Evolutionary conservation across 2,113 vertebrate genomes (phyloP).

Genomic region (Calidris pygmaea): DNA sequence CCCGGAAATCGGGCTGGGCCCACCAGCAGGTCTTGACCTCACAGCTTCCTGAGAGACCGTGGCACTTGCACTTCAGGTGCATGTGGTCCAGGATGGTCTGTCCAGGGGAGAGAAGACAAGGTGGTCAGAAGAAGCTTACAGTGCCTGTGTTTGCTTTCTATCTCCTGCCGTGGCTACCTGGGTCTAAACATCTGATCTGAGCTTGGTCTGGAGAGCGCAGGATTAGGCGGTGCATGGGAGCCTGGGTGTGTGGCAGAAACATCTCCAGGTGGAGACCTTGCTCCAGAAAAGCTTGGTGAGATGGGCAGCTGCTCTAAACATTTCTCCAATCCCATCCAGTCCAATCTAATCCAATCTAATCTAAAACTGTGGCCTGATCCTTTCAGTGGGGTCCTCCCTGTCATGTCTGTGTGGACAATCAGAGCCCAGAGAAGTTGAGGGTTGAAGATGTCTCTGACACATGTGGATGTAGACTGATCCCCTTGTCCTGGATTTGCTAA

Average conservation of each 20-base stretch:
- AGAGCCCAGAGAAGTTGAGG: not conserved
- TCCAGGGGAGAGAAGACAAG: not conserved
- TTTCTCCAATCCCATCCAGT: not conserved
- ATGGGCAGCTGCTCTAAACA: not conserved
- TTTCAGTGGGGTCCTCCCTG: not conserved
- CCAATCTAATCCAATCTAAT: not conserved
- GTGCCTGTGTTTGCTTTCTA: accelerated
- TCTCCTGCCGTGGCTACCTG: not conserved
- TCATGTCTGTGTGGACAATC: not conserved
- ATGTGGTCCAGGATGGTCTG: slow-evolving; percentile 98
- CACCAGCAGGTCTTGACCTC: slow-evolving; percentile 99
- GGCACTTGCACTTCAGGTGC: slow-evolving; percentile 97
- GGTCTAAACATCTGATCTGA: not conserved
- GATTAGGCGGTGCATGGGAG: not conserved
- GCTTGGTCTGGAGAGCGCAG: not conserved
- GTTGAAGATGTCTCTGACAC: not conserved
- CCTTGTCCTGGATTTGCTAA: not conserved
- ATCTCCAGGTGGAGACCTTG: accelerated
- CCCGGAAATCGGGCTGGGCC: slow-evolving; percentile 95
- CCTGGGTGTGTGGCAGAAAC: not conserved
- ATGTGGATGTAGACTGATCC: not conserved
- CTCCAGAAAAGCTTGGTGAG: not conserved
- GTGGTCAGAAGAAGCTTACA: not conserved
- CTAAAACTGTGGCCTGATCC: not conserved
- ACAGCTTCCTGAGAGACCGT: slow-evolving; percentile 95